Base-by-base conservation (phyloP, 2,797 vertebrate genomes). In the Pyrocephalus nanus region DNA sequence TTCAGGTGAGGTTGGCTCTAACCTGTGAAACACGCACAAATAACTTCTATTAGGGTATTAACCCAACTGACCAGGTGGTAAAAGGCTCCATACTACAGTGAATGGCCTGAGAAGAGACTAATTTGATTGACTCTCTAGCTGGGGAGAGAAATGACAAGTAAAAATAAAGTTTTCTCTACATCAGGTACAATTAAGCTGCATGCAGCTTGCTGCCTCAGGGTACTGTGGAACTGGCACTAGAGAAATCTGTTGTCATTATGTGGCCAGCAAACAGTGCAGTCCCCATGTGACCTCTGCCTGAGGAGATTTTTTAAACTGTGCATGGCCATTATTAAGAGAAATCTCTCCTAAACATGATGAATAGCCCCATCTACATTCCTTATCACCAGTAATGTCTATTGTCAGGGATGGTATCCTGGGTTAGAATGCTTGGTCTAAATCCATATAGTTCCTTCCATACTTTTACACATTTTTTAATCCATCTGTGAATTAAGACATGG, bases 241-340 rank as follows among this genome's bases (percentile, higher is more conserved):
- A 75, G 14, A 64, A 61, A 30, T 62, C 55, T 75, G 27, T 43
- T 67, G 16, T 77, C 48, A 53, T 2, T 65, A n/a, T n/a, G 7
- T 57, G 53, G 67, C 53, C 38, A 64, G 13, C 6, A 38, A 86
- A 61, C 32, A 17, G 18, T 0, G 0, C 5, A 29, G 12, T 74
- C 9, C 11, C 10, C 4, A 3, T 0, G 5, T 53, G 51, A 71
- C 9, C 5, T 90, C 29, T 38, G 8, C 3, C 20, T 38, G 25
- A 65, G 48, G 42, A 71, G n/a, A 60, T n/a, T 75, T 94, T 92
- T 91, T 34, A 21, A 86, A 34, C 8, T 34, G 5, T 48, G 2
- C 5, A 2, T 57, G 38, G 14, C 14, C 19, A 11, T 66, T 86
- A 22, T 40, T 61, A 51, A 51, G 25, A 67, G 34, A 86, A 86